These are phyloP conservation scores for Lepidurus arcticus DNA, from an alignment of 1,140 invertebrate genomes.

Conservation along the genomic window DNA sequence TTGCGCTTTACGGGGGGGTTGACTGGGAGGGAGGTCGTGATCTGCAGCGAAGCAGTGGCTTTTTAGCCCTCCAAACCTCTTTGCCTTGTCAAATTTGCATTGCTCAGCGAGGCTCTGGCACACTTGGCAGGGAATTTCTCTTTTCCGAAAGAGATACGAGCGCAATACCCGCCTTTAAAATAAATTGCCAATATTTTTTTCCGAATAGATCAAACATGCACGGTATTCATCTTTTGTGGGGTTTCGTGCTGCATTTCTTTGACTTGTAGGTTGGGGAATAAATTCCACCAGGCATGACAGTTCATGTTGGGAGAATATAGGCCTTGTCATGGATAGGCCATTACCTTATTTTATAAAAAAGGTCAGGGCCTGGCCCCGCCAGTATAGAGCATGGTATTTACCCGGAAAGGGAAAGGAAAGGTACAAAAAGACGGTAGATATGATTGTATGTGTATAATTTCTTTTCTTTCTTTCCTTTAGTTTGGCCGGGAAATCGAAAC, in stretches of 20 bases:
- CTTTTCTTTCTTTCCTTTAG: too few species aligned
- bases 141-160: too few species aligned
- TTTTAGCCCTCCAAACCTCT: too few species aligned
- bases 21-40: too few species aligned
- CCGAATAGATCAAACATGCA: neutral
- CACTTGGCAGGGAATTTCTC: too few species aligned
- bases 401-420: neutral
- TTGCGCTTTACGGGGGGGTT: too few species aligned
- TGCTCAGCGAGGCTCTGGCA: too few species aligned
- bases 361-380: neutral
- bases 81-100: too few species aligned
- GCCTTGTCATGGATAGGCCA: conserved; percentile 20
- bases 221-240: neutral
- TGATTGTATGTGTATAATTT: neutral
- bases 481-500: too few species aligned
- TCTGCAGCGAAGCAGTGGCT: too few species aligned
- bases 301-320: neutral
- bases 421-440: neutral
- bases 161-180: too few species aligned
- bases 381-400: neutral
- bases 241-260: neutral
- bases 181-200: too few species aligned
- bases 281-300: neutral
- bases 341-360: neutral
- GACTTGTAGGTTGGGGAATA: neutral